These are phyloP conservation scores for Mormyrops boulengeri DNA, from an alignment of 2,797 vertebrate species.

Conservation along the genomic window DNA sequence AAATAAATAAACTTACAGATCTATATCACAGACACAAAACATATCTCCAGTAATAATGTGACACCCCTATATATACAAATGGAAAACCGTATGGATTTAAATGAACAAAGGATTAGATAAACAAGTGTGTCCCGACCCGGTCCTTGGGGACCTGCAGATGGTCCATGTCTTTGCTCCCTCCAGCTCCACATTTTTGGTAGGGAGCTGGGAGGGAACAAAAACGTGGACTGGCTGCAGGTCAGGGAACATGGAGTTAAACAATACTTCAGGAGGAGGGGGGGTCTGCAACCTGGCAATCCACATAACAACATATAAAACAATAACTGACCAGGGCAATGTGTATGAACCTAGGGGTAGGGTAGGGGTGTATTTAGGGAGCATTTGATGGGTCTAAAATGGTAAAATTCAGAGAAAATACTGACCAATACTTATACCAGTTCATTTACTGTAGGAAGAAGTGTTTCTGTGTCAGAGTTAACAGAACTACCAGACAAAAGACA, in stretches of 20 bases:
- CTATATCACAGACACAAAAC: constrained; percentile 24
- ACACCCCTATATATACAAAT: constrained; percentile 17
- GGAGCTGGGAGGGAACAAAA: background rate
- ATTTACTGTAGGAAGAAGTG: background rate
- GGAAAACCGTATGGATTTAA: constrained; percentile 10
- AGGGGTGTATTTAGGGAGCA: background rate
- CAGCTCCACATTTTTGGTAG: background rate
- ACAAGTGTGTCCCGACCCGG: background rate
- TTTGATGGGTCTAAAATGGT: background rate
- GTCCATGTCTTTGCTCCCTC: background rate
- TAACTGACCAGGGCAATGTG: background rate
- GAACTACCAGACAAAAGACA: background rate
- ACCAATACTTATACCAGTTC: background rate
- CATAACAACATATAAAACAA: background rate
- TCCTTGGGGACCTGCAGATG: background rate
- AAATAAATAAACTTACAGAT: constrained; percentile 41
- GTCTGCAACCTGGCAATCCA: constrained; percentile 10
- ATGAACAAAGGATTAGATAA: background rate
- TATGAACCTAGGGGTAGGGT: background rate
- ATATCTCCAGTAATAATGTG: constrained; percentile 28
- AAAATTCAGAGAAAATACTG: background rate
- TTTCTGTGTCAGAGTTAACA: background rate
- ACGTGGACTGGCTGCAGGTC: background rate
- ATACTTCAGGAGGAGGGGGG: background rate
- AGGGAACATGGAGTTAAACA: background rate